phyloP scores from a whole-genome alignment of 2,888 invertebrate species.

The Linyphia triangularis region DNA sequence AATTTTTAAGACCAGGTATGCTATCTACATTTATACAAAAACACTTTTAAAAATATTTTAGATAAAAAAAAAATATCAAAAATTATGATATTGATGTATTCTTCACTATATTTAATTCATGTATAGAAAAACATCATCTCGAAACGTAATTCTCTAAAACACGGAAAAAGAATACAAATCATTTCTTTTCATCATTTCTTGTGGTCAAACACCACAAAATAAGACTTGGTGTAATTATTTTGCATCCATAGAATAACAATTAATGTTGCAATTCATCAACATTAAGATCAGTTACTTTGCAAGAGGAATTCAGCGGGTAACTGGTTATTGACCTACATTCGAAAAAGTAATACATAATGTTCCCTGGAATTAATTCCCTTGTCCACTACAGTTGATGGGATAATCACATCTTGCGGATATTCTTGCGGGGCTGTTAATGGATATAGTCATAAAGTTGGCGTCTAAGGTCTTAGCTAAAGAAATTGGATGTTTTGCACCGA shows the following conservation, averaged over 20 bases:
- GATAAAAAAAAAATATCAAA: too few relatives aligned
- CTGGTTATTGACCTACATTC: neutral
- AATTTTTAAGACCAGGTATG: too few relatives aligned
- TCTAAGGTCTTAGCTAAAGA: neutral
- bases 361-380: neutral
- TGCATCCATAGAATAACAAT: neutral
- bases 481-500: neutral
- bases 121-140: too few relatives aligned
- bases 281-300: neutral
- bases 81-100: too few relatives aligned
- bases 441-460: neutral
- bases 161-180: too few relatives aligned
- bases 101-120: too few relatives aligned
- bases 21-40: too few relatives aligned
- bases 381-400: neutral
- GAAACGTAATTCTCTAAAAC: too few relatives aligned
- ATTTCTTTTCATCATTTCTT: too few relatives aligned
- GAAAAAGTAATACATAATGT: neutral
- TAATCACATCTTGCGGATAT: neutral
- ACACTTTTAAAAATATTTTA: too few relatives aligned
- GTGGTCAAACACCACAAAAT: too few relatives aligned
- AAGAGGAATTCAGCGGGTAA: neutral
- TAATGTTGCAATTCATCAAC: neutral
- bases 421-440: neutral
- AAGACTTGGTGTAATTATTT: neutral